Evolutionary conservation across 30 jellyfish, hydroid and myxozoan genomes (phyloP).

Genomic region (Nemopilema nomurai): DNA sequence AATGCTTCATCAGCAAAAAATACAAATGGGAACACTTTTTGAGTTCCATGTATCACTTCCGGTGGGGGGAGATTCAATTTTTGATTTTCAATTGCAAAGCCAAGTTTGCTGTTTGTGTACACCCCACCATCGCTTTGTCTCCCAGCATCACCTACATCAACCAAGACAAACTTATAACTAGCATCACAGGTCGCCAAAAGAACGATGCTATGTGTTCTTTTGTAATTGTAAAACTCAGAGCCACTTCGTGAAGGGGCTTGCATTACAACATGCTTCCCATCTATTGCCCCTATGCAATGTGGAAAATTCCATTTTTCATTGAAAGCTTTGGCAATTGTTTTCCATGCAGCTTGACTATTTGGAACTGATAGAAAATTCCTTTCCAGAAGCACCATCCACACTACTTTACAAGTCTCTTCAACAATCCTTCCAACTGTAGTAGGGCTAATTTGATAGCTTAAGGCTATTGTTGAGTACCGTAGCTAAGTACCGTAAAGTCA

Average conservation of each 20-base stretch:
- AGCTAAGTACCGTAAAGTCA: constrained; percentile 11
- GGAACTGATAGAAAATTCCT: neutral
- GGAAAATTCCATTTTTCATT: neutral
- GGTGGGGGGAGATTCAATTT: constrained; percentile 10
- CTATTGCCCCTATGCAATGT: constrained; percentile 8
- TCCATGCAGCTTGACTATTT: neutral
- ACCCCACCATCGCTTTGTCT: constrained; percentile 36
- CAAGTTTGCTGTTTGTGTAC: constrained; percentile 26
- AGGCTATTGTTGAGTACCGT: constrained; percentile 10
- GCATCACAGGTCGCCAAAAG: constrained; percentile 50
- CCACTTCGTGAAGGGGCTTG: constrained; percentile 1
- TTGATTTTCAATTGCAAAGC: constrained; percentile 32
- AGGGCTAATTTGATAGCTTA: constrained; percentile 11
- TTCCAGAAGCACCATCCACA: constrained; percentile 4
- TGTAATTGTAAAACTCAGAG: constrained; percentile 8
- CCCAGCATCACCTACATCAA: constrained; percentile 26
- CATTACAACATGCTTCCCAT: constrained; percentile 20
- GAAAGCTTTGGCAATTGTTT: neutral
- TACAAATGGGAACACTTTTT: constrained; percentile 11
- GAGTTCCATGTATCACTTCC: constrained; percentile 4
- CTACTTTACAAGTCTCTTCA: constrained; percentile 4
- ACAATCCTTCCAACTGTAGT: constrained; percentile 29
- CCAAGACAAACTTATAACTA: constrained; percentile 6
- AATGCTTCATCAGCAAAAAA: neutral
- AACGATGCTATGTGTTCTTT: constrained; percentile 18